A percentile compares a stretch with the other conserved stretches of the same genome.
phyloP scores from a whole-genome alignment of 2,888 invertebrate genomes.

The Metopia argyrocephala region DNA sequence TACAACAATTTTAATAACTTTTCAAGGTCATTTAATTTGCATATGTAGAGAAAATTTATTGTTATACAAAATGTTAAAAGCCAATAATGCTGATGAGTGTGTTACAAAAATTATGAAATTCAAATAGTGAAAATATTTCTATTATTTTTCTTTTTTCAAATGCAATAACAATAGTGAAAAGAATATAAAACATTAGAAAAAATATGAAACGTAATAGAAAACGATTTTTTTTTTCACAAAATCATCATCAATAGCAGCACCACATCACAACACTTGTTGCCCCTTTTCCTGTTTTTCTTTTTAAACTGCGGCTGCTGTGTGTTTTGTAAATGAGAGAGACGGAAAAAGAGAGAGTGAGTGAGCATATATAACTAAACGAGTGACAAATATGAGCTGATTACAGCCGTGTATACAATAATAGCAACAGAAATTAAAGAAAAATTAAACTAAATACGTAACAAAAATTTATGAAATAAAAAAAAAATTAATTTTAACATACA shows the following conservation, averaged over 20 bases:
- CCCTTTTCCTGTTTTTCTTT: conserved; percentile 56
- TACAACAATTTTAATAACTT: conserved; percentile 42
- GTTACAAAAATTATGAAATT: conserved; percentile 23
- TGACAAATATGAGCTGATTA: neutral
- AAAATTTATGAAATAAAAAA: no score
- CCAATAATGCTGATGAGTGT: neutral
- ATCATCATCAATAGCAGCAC: neutral
- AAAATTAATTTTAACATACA: no score
- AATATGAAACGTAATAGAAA: neutral
- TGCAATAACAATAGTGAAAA: neutral
- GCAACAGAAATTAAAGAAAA: no score
- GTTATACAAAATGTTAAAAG: neutral
- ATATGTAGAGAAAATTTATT: neutral
- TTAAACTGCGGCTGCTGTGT: conserved; percentile 10
- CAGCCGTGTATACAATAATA: neutral
- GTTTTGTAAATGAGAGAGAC: neutral
- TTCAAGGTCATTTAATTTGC: conserved; percentile 53
- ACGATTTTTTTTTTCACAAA: neutral
- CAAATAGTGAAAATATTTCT: conserved; percentile 30
- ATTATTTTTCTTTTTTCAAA: conserved; percentile 1
- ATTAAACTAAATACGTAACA: no score
- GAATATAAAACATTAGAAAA: no score
- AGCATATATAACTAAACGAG: neutral
- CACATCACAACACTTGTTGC: conserved; percentile 57
- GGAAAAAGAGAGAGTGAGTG: neutral